Base-by-base conservation (phyloP, 1,140 invertebrate genomes). In the Brachionus rubens region DNA sequence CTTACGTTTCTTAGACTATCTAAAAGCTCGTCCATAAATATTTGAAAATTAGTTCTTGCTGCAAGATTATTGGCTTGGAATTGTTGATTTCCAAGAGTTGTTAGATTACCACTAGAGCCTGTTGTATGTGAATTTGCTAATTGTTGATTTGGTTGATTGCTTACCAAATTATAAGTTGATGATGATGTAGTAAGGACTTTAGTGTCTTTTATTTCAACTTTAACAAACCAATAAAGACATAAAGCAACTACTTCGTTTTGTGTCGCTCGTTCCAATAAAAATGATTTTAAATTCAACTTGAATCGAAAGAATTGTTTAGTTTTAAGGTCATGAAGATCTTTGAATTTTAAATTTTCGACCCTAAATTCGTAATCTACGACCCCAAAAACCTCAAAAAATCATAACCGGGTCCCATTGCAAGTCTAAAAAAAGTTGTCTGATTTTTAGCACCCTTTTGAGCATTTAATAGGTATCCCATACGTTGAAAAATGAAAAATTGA, bases 191-290 rank as follows among this genome's bases (percentile, higher is more conserved):
- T 65, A 19, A 65, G 14, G 2, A 43, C 46, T 48, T 54, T 48
- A 5, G 68, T 26, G 28, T 72, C 68, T 26, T 72, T 72, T 79
- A 91, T 41, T 28, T 72, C 68, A 12, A 75, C 68, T 70, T 47
- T 72, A 19, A 81, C 83, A 81, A 84, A 90, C 96, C 96, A 99
- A 84, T 93, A 98, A 79, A 99, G 90, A 85, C 96, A 98, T 86
- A 97, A 98, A 47, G 94, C 93, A 54, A 98, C 83, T 21, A 89
- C 90, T 30, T 90, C 89, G 87, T 98, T 96, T 80, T 89, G 88
- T 83, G 92, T 93, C 6, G 94, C 93, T 70, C 93, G 87, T 54
- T 89, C 88, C 70, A 98, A 94, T 1, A 98, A 87, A 86, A 98
- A 98, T 24, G 91, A 90, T 5, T 93, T 91, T 67, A 99, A 86